Evolutionary conservation across 64 coral and sea anemone genomes (phyloP).

Genomic region (Cladopsammia gracilis): DNA sequence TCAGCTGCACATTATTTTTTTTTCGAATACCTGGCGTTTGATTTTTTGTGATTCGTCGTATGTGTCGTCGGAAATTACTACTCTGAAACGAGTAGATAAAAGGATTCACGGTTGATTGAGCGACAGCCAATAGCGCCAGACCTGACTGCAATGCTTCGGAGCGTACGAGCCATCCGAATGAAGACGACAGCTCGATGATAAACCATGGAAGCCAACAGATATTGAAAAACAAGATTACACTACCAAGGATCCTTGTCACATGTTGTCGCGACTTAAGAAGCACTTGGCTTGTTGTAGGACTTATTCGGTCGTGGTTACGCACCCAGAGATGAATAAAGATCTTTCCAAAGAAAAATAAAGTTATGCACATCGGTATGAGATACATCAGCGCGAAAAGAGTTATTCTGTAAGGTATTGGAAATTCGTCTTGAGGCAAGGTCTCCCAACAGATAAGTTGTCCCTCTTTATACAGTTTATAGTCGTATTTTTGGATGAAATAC

Average conservation of each 20-base stretch:
- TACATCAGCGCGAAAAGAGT: constrained; percentile 10
- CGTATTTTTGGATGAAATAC: not conserved
- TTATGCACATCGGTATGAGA: constrained; percentile 31
- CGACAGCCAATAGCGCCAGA: constrained; percentile 21
- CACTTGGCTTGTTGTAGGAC: constrained; percentile 1
- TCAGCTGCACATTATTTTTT: not conserved
- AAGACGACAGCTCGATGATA: constrained; percentile 5
- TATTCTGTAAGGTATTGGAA: constrained; percentile 19
- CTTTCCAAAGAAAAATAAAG: constrained; percentile 14
- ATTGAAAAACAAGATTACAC: constrained; percentile 49
- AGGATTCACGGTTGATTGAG: constrained; percentile 54
- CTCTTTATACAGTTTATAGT: not conserved
- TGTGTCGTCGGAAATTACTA: constrained; percentile 50
- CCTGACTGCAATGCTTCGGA: not conserved
- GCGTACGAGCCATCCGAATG: not conserved
- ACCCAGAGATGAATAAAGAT: constrained; percentile 39
- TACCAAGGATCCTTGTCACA: constrained; percentile 43
- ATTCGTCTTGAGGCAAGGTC: not conserved
- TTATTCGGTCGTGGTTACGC: not conserved
- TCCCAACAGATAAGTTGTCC: constrained; percentile 36
- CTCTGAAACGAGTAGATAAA: constrained; percentile 63
- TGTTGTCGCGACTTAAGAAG: constrained; percentile 17
- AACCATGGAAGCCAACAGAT: constrained; percentile 73
- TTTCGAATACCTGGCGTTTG: not conserved
- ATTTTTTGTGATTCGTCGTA: constrained; percentile 5